Evolutionary conservation across 1,140 invertebrate species (phyloP).

Genomic region (Geopemphigus sp.): DNA sequence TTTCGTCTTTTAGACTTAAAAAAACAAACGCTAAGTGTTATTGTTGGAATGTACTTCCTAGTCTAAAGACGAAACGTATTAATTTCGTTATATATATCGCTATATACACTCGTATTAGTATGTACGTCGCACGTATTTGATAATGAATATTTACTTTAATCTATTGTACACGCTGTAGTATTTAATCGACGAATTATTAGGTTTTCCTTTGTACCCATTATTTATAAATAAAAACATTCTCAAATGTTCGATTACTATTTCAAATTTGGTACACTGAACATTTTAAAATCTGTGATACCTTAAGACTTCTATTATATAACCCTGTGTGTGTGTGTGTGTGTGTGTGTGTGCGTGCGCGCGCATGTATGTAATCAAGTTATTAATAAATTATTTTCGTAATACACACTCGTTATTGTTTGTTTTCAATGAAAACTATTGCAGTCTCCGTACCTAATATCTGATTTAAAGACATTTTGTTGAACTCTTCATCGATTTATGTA

Average conservation of each 20-base stretch:
- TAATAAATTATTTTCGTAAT: background rate
- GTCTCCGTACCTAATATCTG: too few species aligned
- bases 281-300: constrained; percentile 35
- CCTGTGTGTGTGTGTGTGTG: too few species aligned
- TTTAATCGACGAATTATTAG: too few species aligned
- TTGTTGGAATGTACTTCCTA: too few species aligned
- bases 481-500: too few species aligned
- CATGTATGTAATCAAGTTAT: background rate
- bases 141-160: too few species aligned
- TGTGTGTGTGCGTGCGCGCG: too few species aligned
- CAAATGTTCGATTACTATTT: background rate
- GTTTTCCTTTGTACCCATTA: too few species aligned
- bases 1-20: background rate
- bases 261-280: background rate
- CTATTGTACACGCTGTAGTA: too few species aligned
- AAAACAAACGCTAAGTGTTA: background rate
- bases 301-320: constrained; percentile 6
- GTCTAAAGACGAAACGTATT: background rate
- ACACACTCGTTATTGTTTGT: too few species aligned
- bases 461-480: too few species aligned
- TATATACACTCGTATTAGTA: background rate
- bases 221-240: background rate
- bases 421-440: too few species aligned
- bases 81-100: background rate
- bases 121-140: background rate